Conservation (phyloP, 2,888 invertebrate genomes). For the Sisyra nigra region DNA sequence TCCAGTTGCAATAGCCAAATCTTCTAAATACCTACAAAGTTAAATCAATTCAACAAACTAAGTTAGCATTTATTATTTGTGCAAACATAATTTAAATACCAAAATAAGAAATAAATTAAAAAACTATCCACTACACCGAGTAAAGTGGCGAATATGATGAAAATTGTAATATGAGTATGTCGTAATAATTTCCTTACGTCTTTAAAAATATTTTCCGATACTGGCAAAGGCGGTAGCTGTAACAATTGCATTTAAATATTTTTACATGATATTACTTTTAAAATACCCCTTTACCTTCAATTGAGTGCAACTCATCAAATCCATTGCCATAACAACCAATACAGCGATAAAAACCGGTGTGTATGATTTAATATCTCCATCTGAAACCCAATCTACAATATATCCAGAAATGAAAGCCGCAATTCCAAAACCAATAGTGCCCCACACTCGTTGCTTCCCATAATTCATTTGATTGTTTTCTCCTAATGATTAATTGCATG, state of each 20-base stretch:
- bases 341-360: constrained; percentile 58
- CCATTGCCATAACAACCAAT: constrained; percentile 42
- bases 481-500: constrained; percentile 29
- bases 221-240: constrained; percentile 50
- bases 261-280: constrained; percentile 1
- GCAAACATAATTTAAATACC: constrained; percentile 33
- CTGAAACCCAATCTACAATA: constrained; percentile 47
- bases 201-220: constrained; percentile 48
- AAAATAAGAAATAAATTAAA: constrained; percentile 67
- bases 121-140: constrained; percentile 67
- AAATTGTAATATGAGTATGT: constrained; percentile 47
- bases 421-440: constrained; percentile 62
- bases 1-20: constrained; percentile 46
- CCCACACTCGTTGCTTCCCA: constrained; percentile 69
- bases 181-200: constrained; percentile 46
- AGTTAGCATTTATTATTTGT: not conserved
- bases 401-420: constrained; percentile 57
- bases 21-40: constrained; percentile 52
- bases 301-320: constrained; percentile 47
- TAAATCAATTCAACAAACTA: constrained; percentile 3
- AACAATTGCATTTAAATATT: constrained; percentile 16
- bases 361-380: constrained; percentile 41
- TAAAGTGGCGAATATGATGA: constrained; percentile 54
- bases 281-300: constrained; percentile 31
- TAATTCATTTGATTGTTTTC: constrained; percentile 49